Conservation (phyloP, 1,140 invertebrate genomes). For the Potamilus streckersoni region DNA sequence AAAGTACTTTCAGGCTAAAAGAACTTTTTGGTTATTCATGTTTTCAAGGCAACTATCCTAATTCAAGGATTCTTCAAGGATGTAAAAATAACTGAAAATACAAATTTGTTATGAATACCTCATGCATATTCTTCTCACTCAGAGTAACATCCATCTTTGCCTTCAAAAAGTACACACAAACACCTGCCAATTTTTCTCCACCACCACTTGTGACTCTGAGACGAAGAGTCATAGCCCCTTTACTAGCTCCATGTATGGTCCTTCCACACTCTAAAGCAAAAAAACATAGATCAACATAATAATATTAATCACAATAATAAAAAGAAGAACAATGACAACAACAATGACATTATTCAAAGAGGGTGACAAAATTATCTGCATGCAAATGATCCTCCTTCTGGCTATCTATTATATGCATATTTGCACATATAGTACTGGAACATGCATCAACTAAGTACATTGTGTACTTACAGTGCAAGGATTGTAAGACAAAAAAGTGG, state of each 20-base stretch:
- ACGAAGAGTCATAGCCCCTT: conserved; percentile 37
- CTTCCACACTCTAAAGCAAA: conserved; percentile 45
- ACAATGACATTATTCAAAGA: neutral
- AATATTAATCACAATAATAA: neutral
- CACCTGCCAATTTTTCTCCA: conserved; percentile 41
- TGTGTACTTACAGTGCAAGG: too few relatives aligned
- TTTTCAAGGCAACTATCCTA: too few relatives aligned
- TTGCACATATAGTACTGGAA: too few relatives aligned
- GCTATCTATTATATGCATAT: too few relatives aligned
- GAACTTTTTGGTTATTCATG: too few relatives aligned
- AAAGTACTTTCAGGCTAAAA: too few relatives aligned
- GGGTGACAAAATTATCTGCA: neutral
- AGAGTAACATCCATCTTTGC: conserved; percentile 43
- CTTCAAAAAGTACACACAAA: conserved; percentile 50
- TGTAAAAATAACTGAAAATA: neutral
- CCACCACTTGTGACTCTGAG: conserved; percentile 50
- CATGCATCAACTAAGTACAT: too few relatives aligned
- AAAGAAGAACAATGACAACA: neutral
- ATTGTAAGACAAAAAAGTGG: too few relatives aligned
- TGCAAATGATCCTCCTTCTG: neutral
- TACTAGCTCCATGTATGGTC: conserved; percentile 33
- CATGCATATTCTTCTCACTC: conserved; percentile 38
- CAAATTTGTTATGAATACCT: conserved; percentile 21
- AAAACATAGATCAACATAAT: neutral
- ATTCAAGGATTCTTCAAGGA: too few relatives aligned